A percentile compares a stretch with the other conserved stretches of the same genome.
phyloP scores from a whole-genome alignment of 2,113 vertebrate genomes.

The Stictonetta naevosa region DNA sequence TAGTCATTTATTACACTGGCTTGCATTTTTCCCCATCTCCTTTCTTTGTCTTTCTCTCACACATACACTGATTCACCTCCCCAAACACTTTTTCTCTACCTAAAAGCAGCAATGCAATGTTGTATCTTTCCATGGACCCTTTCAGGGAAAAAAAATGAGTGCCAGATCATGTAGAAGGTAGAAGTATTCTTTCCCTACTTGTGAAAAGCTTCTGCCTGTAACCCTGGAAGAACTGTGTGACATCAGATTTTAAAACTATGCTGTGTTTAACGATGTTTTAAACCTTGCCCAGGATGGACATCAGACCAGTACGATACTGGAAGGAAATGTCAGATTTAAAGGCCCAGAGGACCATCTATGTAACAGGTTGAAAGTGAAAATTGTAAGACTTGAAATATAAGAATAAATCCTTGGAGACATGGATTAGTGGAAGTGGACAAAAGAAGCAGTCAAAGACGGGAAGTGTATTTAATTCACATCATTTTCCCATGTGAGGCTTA shows the following conservation, averaged over 20 bases:
- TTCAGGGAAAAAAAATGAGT: neutral
- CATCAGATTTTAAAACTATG: neutral
- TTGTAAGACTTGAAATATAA: neutral
- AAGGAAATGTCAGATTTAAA: neutral
- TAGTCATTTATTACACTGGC: neutral
- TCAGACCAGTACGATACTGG: neutral
- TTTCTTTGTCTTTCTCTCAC: too few relatives aligned
- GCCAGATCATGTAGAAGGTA: neutral
- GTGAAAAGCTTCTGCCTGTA: neutral
- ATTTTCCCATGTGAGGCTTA: neutral
- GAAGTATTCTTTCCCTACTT: neutral
- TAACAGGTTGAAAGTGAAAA: slow-evolving; percentile 2
- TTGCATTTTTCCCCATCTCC: neutral
- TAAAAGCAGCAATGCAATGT: neutral
- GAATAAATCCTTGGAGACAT: neutral
- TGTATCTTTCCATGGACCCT: neutral
- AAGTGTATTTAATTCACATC: neutral
- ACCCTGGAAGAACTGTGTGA: neutral
- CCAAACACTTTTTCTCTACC: neutral
- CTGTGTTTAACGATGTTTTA: neutral
- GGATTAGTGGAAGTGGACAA: neutral
- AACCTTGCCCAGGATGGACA: neutral
- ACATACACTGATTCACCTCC: neutral
- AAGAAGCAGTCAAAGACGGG: neutral
- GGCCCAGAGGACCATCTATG: neutral